Base-by-base conservation (phyloP, 2,888 invertebrate species). In the Synergus gifuensis region DNA sequence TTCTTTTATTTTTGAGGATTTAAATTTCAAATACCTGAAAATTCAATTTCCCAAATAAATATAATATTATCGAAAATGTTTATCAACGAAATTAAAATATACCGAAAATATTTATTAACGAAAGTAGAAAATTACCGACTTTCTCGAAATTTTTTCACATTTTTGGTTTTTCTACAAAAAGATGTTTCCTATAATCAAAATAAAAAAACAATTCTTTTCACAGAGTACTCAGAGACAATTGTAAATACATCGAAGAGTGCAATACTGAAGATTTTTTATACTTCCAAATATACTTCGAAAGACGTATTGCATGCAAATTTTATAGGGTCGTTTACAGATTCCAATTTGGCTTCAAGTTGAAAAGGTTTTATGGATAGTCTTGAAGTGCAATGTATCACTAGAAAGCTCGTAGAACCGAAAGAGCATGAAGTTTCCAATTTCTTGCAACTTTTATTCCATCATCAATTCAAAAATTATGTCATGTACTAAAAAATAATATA, bases 241-340 rank as follows among this genome's bases (percentile, higher is more conserved):
- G 49, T 49, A 1, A 66, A 49, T 28, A 18, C 16, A 69, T 49
- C 28, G 46, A 46, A 22, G 22, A 46, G 22, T 22, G 46, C n/a
- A 69, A 46, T 8, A 22, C 4, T 46, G 46, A 69, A 49, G 46
- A 49, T 49, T 69, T 69, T 8, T 46, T 36, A 22, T 16, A 69
- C 49, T 69, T 69, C 16, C 28, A 16, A 22, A 28, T 16, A 28
- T 54, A 54, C 36, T 36, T 40, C 11, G 16, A 46, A 54, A 73
- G 73, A 73, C 11, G 73, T 36, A 73, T 54, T 54, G 49, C 73
- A 73, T 73, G 54, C 54, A 73, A 73, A 73, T 73, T 73, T 73
- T 73, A 73, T 73, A 54, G 36, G 54, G 36, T 54, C 73, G 73
- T 73, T 73, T 73, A 46, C n/a, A n/a, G 49, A 54, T 73, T 73